Conservation (phyloP, 2,797 vertebrate genomes). For the Chaetodon trifasciatus region DNA sequence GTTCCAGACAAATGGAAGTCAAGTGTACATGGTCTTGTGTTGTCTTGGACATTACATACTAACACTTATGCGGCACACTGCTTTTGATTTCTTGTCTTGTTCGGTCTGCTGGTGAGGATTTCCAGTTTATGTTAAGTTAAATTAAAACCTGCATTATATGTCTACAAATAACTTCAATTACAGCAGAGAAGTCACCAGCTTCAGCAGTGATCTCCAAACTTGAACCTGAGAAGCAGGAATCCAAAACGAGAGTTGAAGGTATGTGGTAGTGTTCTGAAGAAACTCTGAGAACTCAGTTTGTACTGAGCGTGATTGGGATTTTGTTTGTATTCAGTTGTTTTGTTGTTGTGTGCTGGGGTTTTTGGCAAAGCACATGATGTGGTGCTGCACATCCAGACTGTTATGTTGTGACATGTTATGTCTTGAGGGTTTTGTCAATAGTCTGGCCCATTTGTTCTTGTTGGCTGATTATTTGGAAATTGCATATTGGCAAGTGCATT, state of each 20-base stretch:
- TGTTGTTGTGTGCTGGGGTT: background rate
- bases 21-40: background rate
- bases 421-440: constrained; percentile 27
- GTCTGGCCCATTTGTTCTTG: constrained; percentile 15
- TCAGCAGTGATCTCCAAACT: constrained; percentile 29
- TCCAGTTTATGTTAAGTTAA: background rate
- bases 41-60: constrained; percentile 17
- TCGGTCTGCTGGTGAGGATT: constrained; percentile 10
- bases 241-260: constrained; percentile 57
- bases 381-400: background rate
- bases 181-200: constrained; percentile 39
- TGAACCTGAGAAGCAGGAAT: constrained; percentile 49
- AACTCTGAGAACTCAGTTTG: background rate
- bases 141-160: constrained; percentile 17
- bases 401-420: background rate
- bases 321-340: background rate
- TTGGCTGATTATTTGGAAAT: background rate
- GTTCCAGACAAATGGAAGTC: background rate
- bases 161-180: constrained; percentile 35
- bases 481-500: constrained; percentile 1
- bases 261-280: constrained; percentile 31
- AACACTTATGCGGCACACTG: background rate
- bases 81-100: constrained; percentile 29
- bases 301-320: background rate
- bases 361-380: constrained; percentile 13